A percentile compares a stretch with the other conserved stretches of the same genome.
These are phyloP conservation scores for Heliothis subflexa DNA, from an alignment of 1,140 invertebrate species.

Conservation along the genomic window DNA sequence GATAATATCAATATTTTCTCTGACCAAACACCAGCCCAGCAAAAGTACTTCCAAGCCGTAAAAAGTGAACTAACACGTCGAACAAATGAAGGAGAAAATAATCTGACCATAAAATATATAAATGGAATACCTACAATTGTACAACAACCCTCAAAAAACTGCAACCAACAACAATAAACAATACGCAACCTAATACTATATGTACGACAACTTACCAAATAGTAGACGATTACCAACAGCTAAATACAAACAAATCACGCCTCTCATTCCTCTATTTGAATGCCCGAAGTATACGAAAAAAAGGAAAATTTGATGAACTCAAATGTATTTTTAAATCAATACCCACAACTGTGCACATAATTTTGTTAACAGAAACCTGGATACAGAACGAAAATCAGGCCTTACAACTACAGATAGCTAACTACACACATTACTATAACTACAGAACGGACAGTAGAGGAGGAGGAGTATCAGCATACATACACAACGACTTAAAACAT, in stretches of 20 bases:
- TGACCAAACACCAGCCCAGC: constrained; percentile 11
- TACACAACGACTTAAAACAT: constrained; percentile 47
- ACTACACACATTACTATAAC: constrained; percentile 49
- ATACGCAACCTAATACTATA: not conserved
- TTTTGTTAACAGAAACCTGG: constrained; percentile 51
- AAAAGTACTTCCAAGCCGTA: not conserved
- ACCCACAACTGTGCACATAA: constrained; percentile 27
- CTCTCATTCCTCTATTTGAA: constrained; percentile 1
- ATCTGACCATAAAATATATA: constrained; percentile 17
- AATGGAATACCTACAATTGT: constrained; percentile 18
- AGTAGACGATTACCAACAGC: not conserved
- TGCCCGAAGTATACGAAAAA: not conserved
- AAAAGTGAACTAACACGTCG: not conserved
- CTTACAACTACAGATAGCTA: constrained; percentile 10
- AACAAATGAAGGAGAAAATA: not conserved
- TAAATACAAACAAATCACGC: not conserved
- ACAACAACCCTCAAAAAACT: constrained; percentile 26
- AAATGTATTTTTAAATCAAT: constrained; percentile 48
- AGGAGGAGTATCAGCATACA: constrained; percentile 48
- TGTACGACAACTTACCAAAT: constrained; percentile 6
- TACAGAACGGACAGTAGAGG: constrained; percentile 38
- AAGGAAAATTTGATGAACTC: constrained; percentile 43
- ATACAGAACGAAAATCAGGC: constrained; percentile 36
- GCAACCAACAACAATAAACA: not conserved
- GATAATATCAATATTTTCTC: constrained; percentile 11